phyloP scores from a whole-genome alignment of 2,888 invertebrate genomes.

The Hypselothyrea guttata region DNA sequence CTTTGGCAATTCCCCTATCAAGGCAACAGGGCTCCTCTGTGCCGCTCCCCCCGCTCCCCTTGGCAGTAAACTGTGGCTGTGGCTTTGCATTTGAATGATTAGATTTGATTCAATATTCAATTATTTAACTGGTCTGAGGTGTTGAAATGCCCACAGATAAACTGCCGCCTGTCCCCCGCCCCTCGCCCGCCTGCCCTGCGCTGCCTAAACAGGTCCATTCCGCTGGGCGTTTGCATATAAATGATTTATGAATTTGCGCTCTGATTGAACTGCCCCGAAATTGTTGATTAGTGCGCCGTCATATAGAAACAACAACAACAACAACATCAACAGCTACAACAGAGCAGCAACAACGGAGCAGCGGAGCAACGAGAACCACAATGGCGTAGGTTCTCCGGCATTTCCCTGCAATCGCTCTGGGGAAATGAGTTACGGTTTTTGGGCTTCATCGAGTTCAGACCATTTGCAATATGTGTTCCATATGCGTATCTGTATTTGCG shows the following conservation, averaged over 20 bases:
- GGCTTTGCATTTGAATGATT: constrained; percentile 74
- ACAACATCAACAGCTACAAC: constrained; percentile 28
- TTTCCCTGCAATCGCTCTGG: constrained; percentile 50
- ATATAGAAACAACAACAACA: constrained; percentile 51
- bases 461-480: constrained; percentile 22
- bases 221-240: constrained; percentile 54
- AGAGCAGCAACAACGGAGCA: constrained; percentile 17
- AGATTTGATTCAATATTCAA: constrained; percentile 77
- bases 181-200: not conserved
- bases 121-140: constrained; percentile 75
- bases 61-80: constrained; percentile 35
- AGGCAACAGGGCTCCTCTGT: not conserved
- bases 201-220: constrained; percentile 7
- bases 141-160: constrained; percentile 65
- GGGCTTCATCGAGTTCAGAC: constrained; percentile 25
- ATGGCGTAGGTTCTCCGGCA: constrained; percentile 14
- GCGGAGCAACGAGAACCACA: constrained; percentile 9
- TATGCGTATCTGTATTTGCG: constrained; percentile 19
- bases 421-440: constrained; percentile 65
- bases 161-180: constrained; percentile 9
- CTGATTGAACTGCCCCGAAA: constrained; percentile 69
- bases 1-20: constrained; percentile 45
- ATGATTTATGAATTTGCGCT: constrained; percentile 76
- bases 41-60: constrained; percentile 1
- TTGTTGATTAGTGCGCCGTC: constrained; percentile 71